A percentile compares a stretch with the other conserved stretches of the same genome.
phyloP scores from a whole-genome alignment of 2,888 invertebrate genomes.

The Melinaea menophilus region DNA sequence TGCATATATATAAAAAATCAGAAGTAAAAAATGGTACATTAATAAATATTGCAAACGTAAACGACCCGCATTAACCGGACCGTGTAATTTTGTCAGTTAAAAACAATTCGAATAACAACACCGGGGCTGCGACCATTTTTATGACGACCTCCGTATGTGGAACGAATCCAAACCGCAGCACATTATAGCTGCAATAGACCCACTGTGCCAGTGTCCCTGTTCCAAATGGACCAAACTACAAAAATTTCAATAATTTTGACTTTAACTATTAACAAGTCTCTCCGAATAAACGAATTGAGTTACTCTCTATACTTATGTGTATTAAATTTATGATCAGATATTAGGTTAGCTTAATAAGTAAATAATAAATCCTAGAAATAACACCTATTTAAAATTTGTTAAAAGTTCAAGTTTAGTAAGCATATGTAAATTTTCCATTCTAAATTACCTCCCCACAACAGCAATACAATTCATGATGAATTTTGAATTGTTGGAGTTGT shows the following conservation, averaged over 20 bases:
- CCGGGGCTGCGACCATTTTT: constrained; percentile 54
- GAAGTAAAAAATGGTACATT: neutral
- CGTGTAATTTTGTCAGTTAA: constrained; percentile 55
- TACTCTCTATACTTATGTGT: too few species aligned
- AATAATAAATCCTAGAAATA: too few species aligned
- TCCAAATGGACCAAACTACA: constrained; percentile 47
- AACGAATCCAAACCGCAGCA: constrained; percentile 65
- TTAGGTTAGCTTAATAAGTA: too few species aligned
- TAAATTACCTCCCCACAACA: constrained; percentile 18
- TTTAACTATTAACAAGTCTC: constrained; percentile 1
- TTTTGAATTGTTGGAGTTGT: constrained; percentile 22
- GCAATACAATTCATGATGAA: constrained; percentile 28
- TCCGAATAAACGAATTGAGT: neutral
- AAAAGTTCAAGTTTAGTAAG: too few species aligned
- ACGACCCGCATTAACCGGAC: constrained; percentile 40
- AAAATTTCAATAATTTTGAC: constrained; percentile 29
- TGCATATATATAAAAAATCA: neutral
- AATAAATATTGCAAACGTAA: constrained; percentile 13
- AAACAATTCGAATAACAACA: constrained; percentile 65
- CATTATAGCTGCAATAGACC: constrained; percentile 64
- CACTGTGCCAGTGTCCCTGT: constrained; percentile 48
- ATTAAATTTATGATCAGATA: too few species aligned
- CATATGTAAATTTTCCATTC: too few species aligned
- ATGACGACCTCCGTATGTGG: constrained; percentile 62
- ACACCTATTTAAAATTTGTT: too few species aligned